A percentile compares a stretch with the other conserved stretches of the same genome.
These are phyloP conservation scores for Zonitis immaculata DNA, from an alignment of 2,888 invertebrate genomes.

Conservation along the genomic window DNA sequence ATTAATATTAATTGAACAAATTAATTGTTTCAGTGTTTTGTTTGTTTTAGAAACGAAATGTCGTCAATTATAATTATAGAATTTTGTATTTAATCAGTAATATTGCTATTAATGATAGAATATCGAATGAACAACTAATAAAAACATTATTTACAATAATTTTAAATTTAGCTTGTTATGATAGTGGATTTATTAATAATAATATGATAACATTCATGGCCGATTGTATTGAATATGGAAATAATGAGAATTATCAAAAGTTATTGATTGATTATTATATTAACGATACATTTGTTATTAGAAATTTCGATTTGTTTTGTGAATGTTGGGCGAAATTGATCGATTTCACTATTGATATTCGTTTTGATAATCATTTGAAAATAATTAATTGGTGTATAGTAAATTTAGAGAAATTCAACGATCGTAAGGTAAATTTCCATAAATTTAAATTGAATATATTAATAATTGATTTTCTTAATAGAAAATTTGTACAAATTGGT, in stretches of 20 bases:
- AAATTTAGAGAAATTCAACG: constrained; percentile 26
- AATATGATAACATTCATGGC: neutral
- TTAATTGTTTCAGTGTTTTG: neutral
- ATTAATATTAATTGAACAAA: neutral
- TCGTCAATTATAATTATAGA: neutral
- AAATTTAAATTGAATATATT: neutral
- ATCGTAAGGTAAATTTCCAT: constrained; percentile 12
- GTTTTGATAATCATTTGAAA: neutral
- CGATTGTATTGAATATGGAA: neutral
- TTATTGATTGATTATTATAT: constrained; percentile 5
- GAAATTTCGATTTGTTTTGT: constrained; percentile 2
- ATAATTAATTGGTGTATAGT: constrained; percentile 29
- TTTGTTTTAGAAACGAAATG: constrained; percentile 2
- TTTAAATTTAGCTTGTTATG: constrained; percentile 2
- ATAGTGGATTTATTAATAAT: neutral
- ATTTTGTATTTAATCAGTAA: constrained; percentile 3
- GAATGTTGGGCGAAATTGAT: constrained; percentile 8
- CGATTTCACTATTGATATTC: neutral
- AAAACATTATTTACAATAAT: constrained; percentile 3
- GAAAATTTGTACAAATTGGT: constrained; percentile 22
- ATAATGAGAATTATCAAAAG: neutral
- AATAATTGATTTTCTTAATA: constrained; percentile 15
- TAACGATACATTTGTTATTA: neutral
- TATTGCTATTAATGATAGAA: neutral
- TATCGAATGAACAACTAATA: neutral